Conservation (phyloP, 2,113 vertebrate species). For the Limanda limanda region DNA sequence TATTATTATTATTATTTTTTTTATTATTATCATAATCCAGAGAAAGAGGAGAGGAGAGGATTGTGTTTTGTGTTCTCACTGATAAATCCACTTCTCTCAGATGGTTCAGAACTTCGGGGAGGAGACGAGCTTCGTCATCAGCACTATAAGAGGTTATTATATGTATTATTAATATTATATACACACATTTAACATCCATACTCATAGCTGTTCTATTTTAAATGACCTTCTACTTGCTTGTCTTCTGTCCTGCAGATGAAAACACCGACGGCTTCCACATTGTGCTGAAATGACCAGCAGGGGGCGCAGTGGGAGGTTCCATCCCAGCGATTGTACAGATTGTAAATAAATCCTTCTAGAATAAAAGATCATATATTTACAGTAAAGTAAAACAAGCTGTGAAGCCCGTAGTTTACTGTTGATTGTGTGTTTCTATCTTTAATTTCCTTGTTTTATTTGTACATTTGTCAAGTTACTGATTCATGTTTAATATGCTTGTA, state of each 20-base stretch:
- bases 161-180: no score
- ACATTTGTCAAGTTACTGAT: conserved; percentile 1
- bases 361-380: background rate
- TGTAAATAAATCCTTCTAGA: conserved; percentile 45
- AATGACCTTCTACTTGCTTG: background rate
- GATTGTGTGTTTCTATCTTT: background rate
- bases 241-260: conserved; percentile 83
- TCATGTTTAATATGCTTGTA: background rate
- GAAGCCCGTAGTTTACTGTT: background rate
- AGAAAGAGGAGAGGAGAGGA: no score
- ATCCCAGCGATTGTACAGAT: conserved; percentile 43
- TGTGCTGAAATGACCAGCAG: conserved; percentile 87
- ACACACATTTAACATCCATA: background rate
- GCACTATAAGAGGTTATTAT: conserved; percentile 85
- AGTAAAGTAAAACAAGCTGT: background rate
- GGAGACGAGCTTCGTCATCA: conserved; percentile 92
- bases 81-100: conserved; percentile 69
- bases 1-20: no score
- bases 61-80: background rate
- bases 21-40: no score
- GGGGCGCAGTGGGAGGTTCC: background rate
- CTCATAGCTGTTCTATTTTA: background rate
- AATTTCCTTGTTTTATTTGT: conserved; percentile 4
- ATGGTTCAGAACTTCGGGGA: conserved; percentile 96
- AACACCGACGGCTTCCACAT: conserved; percentile 89